These are phyloP conservation scores for Hoplodrina blanda DNA, from an alignment of 2,888 invertebrate genomes.

Conservation along the genomic window DNA sequence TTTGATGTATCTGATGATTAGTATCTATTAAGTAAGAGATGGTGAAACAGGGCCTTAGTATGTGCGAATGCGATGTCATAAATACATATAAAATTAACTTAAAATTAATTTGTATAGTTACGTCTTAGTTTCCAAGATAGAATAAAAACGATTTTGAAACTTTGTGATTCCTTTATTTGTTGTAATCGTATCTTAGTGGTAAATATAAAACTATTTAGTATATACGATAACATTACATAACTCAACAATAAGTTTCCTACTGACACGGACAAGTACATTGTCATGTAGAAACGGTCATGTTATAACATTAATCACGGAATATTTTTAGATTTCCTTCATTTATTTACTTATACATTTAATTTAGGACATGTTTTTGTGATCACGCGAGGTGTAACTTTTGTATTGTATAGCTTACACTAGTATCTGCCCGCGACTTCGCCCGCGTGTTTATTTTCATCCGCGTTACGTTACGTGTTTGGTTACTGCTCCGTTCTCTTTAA, in stretches of 20 bases:
- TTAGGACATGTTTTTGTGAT: neutral
- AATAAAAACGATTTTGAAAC: conserved; percentile 19
- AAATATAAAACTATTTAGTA: conserved; percentile 49
- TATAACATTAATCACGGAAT: neutral
- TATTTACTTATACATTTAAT: neutral
- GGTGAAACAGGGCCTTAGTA: no score
- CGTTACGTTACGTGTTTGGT: no score
- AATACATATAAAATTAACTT: neutral
- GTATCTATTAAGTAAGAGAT: no score
- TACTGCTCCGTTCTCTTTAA: no score
- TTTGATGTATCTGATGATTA: no score
- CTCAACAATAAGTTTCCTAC: conserved; percentile 30
- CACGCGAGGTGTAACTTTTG: neutral
- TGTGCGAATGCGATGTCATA: no score
- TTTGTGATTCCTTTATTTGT: conserved; percentile 22
- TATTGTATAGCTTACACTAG: neutral
- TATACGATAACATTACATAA: conserved; percentile 24
- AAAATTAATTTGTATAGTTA: neutral
- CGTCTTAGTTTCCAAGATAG: neutral
- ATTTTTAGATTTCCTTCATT: conserved; percentile 1
- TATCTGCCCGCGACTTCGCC: no score
- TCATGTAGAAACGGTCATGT: conserved; percentile 2
- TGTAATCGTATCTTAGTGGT: conserved; percentile 39
- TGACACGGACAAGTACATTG: conserved; percentile 10
- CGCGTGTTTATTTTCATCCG: no score